These are phyloP conservation scores for Sebastes trivittatus DNA, from an alignment of 2,797 vertebrate species.

Conservation along the genomic window DNA sequence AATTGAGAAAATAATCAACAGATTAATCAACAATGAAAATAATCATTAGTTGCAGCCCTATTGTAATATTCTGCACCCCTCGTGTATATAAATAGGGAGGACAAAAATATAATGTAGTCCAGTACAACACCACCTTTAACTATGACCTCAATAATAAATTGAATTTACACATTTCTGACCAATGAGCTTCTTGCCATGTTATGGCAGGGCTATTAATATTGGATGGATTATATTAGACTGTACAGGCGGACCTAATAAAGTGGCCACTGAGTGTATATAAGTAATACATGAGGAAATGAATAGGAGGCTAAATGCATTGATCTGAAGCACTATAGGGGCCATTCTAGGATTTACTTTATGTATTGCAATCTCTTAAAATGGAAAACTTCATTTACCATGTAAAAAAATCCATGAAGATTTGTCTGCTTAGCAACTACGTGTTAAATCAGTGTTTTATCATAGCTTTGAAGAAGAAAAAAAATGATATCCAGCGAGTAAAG, in stretches of 20 bases:
- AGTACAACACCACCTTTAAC: too few relatives aligned
- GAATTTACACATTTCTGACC: too few relatives aligned
- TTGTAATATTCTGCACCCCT: neutral
- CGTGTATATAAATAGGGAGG: neutral
- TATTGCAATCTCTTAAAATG: neutral
- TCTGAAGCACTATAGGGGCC: neutral
- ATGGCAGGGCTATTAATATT: too few relatives aligned
- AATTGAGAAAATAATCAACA: too few relatives aligned
- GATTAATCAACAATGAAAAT: too few relatives aligned
- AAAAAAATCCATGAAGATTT: neutral
- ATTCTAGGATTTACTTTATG: neutral
- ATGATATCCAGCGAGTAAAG: slow-evolving; percentile 5
- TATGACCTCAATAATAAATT: too few relatives aligned
- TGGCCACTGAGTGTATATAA: neutral
- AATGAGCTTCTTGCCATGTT: too few relatives aligned
- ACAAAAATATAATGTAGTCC: too few relatives aligned
- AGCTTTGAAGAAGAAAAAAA: neutral
- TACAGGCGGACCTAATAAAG: neutral
- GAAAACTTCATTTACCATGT: neutral
- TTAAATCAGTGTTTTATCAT: slow-evolving; percentile 7
- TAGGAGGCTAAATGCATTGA: neutral
- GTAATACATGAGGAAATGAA: neutral
- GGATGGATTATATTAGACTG: too few relatives aligned
- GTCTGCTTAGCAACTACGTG: neutral
- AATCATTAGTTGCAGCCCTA: too few relatives aligned